A percentile compares a stretch with the other conserved stretches of the same genome.
Conservation (phyloP, 1,140 invertebrate genomes). For the Drosophila simulans region DNA sequence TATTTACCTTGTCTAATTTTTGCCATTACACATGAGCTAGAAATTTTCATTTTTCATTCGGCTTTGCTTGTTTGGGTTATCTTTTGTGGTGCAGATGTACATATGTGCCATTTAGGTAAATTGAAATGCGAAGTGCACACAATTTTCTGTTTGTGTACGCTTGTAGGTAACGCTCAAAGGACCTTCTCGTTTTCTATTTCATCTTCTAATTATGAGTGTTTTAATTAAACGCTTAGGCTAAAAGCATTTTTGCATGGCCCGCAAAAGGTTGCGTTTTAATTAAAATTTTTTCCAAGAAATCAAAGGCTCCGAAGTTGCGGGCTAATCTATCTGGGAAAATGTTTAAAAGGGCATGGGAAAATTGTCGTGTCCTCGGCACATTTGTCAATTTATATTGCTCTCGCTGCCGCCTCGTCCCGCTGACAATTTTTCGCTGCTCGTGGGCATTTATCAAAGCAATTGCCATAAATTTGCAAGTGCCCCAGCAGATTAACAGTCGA, state of each 20-base stretch:
- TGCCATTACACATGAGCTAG: constrained; percentile 25
- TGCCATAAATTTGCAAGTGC: constrained; percentile 71
- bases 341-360: constrained; percentile 10
- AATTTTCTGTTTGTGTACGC: constrained; percentile 13
- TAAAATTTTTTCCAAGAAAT: constrained; percentile 51
- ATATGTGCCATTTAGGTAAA: constrained; percentile 61
- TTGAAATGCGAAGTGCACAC: constrained; percentile 57
- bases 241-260: constrained; percentile 42
- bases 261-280: constrained; percentile 58
- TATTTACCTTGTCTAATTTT: constrained; percentile 21
- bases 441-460: constrained; percentile 64
- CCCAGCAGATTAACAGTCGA: constrained; percentile 72
- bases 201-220: constrained; percentile 68
- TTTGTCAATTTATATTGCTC: constrained; percentile 65
- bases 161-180: constrained; percentile 32
- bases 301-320: constrained; percentile 16
- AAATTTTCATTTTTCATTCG: constrained; percentile 60
- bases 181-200: constrained; percentile 35
- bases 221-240: constrained; percentile 60
- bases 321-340: constrained; percentile 20
- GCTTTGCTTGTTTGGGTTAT: constrained; percentile 2
- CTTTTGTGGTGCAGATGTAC: constrained; percentile 58
- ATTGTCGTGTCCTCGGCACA: constrained; percentile 51
- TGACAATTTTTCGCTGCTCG: constrained; percentile 32
- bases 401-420: not conserved